Conservation (phyloP, 1,140 invertebrate species). For the Polyergus mexicanus region DNA sequence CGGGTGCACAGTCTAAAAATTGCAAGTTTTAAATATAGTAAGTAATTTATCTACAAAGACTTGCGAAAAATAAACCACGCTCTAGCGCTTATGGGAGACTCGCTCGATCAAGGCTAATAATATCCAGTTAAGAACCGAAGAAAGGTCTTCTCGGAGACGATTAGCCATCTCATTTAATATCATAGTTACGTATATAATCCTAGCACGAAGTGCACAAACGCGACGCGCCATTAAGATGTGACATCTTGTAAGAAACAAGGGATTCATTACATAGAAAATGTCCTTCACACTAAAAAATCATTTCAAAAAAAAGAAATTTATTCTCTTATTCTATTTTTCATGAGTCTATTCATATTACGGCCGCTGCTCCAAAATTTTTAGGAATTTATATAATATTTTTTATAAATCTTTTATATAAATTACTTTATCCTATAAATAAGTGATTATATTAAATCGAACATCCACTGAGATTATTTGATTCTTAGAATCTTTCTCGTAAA, state of each 20-base stretch:
- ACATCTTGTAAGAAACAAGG: background rate
- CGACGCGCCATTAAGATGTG: background rate
- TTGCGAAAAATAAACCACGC: background rate
- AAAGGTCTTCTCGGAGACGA: background rate
- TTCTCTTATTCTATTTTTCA: constrained; percentile 1
- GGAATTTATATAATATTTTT: too few relatives aligned
- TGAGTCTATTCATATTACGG: background rate
- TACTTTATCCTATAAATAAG: background rate
- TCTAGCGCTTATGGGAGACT: background rate
- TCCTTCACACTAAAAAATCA: background rate
- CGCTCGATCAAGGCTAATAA: constrained; percentile 11
- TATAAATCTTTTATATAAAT: background rate
- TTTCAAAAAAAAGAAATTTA: background rate
- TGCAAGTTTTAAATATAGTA: background rate
- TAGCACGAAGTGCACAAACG: background rate
- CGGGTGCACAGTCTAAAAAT: constrained; percentile 27
- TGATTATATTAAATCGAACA: background rate
- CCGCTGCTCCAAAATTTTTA: background rate
- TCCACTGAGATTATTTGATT: background rate
- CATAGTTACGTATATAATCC: constrained; percentile 17
- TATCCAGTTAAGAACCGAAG: constrained; percentile 12
- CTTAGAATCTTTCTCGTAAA: background rate
- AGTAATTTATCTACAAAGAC: constrained; percentile 22
- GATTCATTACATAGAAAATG: background rate
- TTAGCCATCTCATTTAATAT: constrained; percentile 18